These are phyloP conservation scores for Scylla paramamosain DNA, from an alignment of 1,140 invertebrate species.

Conservation along the genomic window DNA sequence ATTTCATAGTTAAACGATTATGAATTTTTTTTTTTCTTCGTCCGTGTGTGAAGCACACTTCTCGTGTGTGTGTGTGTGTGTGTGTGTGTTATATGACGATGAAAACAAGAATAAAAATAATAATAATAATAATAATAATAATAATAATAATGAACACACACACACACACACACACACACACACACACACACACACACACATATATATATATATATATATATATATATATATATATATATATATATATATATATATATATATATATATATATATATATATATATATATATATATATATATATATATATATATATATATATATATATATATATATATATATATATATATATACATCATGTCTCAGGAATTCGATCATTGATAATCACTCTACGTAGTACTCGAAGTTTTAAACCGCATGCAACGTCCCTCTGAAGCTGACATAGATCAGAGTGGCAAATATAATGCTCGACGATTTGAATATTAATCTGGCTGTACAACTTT, in stretches of 20 bases:
- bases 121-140: background rate
- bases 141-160: background rate
- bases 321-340: constrained; percentile 29
- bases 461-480: background rate
- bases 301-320: constrained; percentile 25
- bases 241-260: constrained; percentile 45
- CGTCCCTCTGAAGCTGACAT: background rate
- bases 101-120: too few species aligned
- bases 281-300: constrained; percentile 37
- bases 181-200: background rate
- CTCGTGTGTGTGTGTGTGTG: background rate
- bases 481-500: background rate
- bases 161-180: constrained; percentile 5
- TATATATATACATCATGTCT: background rate
- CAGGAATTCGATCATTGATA: background rate
- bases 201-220: constrained; percentile 43
- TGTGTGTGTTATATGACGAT: too few species aligned
- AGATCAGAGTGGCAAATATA: background rate
- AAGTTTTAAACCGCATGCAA: background rate
- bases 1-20: background rate
- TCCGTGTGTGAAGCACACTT: background rate
- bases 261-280: constrained; percentile 42
- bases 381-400: background rate
- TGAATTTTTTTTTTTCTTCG: background rate
- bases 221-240: constrained; percentile 50